phyloP scores from a whole-genome alignment of 2,888 invertebrate species.

The Harmothoe impar region DNA sequence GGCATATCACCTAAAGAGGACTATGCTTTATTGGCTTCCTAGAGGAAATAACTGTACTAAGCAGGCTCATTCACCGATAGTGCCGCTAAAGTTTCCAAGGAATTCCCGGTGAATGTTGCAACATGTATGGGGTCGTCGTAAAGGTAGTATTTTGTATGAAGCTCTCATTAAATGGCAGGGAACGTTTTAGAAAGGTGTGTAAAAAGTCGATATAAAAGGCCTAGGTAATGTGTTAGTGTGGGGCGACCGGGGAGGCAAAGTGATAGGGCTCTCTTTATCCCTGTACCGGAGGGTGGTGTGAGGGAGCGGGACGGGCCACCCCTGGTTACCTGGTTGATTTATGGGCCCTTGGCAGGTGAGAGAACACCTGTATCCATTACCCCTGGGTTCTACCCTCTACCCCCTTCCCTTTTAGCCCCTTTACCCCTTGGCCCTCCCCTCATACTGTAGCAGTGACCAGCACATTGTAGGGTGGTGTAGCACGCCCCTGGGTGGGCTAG shows the following conservation, averaged over 20 bases:
- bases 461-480: no score
- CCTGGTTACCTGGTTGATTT: slow-evolving; percentile 3
- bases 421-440: background rate
- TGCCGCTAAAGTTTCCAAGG: no score
- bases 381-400: background rate
- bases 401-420: background rate
- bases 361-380: slow-evolving; percentile 20
- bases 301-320: background rate
- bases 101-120: no score
- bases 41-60: no score
- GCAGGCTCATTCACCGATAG: no score
- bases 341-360: slow-evolving; percentile 19
- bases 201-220: background rate
- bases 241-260: background rate
- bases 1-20: background rate
- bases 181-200: slow-evolving; percentile 17
- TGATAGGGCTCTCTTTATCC: background rate
- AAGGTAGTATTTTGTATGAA: background rate
- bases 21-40: no score
- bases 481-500: no score
- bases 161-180: background rate
- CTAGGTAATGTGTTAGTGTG: background rate
- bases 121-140: background rate
- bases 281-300: background rate
- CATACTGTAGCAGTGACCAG: no score